phyloP scores from a whole-genome alignment of 2,888 invertebrate species.

The Drosophila nr. medialis region DNA sequence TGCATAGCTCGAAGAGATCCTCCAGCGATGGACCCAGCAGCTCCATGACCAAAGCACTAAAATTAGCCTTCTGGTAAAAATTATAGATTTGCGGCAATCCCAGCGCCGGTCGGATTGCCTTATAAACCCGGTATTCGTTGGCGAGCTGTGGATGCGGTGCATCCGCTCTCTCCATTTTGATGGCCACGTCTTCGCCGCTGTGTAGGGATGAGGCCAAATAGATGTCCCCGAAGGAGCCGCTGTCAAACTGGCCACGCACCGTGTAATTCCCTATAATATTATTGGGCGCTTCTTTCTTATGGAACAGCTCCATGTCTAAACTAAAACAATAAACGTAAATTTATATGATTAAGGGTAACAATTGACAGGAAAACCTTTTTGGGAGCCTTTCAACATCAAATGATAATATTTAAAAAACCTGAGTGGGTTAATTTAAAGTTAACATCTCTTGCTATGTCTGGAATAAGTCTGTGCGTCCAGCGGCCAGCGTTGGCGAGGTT shows the following conservation, averaged over 20 bases:
- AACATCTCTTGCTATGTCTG: not conserved
- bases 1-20: conserved; percentile 99
- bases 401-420: not conserved
- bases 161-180: conserved; percentile 99
- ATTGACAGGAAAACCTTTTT: not conserved
- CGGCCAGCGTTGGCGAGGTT: not conserved
- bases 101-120: conserved; percentile 97
- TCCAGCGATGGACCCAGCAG: conserved; percentile 97
- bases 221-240: conserved; percentile 99
- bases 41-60: conserved; percentile 99
- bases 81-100: conserved; percentile 97
- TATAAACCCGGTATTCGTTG: conserved; percentile 99
- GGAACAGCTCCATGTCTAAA: conserved; percentile 15
- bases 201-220: conserved; percentile 97
- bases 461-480: not conserved
- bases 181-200: conserved; percentile 97
- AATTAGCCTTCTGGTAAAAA: conserved; percentile 98
- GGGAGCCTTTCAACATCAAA: not conserved
- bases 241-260: conserved; percentile 97
- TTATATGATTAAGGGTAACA: not conserved
- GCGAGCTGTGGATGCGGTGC: conserved; percentile 98
- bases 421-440: not conserved
- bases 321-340: not conserved
- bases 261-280: conserved; percentile 97
- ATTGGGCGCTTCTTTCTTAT: conserved; percentile 85